Evolutionary conservation across 2,888 invertebrate genomes (phyloP).

Genomic region (Chamaedrilus cognettii): DNA sequence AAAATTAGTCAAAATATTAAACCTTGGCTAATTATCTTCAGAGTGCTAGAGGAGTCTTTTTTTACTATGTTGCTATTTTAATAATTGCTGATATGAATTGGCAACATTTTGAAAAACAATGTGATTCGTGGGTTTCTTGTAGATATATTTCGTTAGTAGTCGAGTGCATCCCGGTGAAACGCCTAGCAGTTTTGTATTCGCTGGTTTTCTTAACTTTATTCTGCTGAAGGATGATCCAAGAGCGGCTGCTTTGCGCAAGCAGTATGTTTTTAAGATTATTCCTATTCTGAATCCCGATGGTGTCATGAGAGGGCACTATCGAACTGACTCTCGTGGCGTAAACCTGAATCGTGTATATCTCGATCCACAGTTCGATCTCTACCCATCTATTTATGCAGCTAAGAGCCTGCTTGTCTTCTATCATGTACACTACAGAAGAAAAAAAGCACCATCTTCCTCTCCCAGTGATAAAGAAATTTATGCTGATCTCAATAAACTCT

Average conservation of each 20-base stretch:
- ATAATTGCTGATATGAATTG: too few species aligned
- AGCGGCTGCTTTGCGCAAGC: constrained; percentile 71
- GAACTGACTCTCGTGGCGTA: constrained; percentile 81
- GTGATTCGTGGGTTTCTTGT: constrained; percentile 5
- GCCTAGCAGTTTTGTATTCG: constrained; percentile 86
- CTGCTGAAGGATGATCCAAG: constrained; percentile 73
- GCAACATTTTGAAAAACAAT: too few species aligned
- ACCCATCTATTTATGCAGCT: constrained; percentile 85
- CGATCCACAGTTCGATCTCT: constrained; percentile 72
- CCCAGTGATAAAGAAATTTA: neutral
- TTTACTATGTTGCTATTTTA: too few species aligned
- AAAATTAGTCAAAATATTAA: too few species aligned
- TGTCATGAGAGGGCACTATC: constrained; percentile 74
- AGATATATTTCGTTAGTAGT: constrained; percentile 84
- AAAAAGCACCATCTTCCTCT: too few species aligned
- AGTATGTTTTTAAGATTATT: constrained; percentile 80
- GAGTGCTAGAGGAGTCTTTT: too few species aligned
- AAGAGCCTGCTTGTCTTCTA: constrained; percentile 67
- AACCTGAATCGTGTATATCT: constrained; percentile 87
- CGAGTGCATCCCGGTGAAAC: constrained; percentile 93
- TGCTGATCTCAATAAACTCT: neutral
- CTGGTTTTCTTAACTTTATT: constrained; percentile 81
- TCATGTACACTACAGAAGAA: constrained; percentile 45
- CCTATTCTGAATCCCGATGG: constrained; percentile 93
- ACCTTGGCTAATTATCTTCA: too few species aligned